phyloP scores from a whole-genome alignment of 2,888 invertebrate species.

The Aelia acuminata region DNA sequence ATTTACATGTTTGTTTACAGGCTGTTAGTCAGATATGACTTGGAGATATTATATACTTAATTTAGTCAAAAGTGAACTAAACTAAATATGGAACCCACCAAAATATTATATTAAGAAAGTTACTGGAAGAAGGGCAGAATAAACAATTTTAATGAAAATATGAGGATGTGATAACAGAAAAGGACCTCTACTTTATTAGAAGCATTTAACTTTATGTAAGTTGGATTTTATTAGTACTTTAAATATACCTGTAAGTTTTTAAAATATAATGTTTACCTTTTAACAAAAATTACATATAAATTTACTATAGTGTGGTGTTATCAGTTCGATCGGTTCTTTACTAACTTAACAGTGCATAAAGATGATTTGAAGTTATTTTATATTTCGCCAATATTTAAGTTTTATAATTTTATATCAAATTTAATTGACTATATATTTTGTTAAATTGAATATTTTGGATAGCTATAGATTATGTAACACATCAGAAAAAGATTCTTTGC shows the following conservation, averaged over 20 bases:
- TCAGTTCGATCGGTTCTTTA: neutral
- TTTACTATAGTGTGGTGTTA: neutral
- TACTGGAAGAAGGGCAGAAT: neutral
- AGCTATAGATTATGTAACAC: neutral
- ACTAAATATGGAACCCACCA: conserved; percentile 6
- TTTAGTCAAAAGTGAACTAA: neutral
- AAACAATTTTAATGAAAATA: neutral
- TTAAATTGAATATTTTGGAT: neutral
- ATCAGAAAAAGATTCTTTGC: neutral
- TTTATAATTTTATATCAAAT: neutral
- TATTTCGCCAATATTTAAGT: neutral
- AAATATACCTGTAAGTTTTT: neutral
- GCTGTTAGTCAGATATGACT: conserved; percentile 24
- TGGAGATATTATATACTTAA: neutral
- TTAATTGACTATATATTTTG: neutral
- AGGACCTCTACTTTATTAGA: neutral
- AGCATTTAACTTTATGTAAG: neutral
- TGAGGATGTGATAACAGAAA: conserved; percentile 10
- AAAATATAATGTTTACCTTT: too few species aligned
- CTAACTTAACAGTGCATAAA: neutral
- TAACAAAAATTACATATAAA: too few species aligned
- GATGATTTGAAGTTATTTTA: neutral
- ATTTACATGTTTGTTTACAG: conserved; percentile 23
- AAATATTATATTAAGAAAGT: neutral
- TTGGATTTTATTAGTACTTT: neutral